These are phyloP conservation scores for Cephus pygmeus DNA, from an alignment of 2,888 invertebrate species.

Conservation along the genomic window DNA sequence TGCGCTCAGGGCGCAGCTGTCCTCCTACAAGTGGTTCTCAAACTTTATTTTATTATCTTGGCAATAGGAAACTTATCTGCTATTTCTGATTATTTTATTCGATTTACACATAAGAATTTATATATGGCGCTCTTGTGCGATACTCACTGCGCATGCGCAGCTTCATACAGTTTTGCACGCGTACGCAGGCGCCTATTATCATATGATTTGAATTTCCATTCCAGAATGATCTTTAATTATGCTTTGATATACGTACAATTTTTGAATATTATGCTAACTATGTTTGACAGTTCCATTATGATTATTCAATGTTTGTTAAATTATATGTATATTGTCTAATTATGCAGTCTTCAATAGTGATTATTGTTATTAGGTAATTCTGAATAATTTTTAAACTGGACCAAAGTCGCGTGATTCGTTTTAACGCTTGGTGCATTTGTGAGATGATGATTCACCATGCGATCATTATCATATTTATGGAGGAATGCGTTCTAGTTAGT, in stretches of 20 bases:
- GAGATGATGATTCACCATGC: not conserved
- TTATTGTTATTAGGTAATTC: not conserved
- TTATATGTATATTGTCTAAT: not conserved
- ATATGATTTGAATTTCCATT: not conserved
- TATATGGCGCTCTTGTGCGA: not conserved
- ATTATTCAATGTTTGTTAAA: not conserved
- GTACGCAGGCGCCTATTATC: not conserved
- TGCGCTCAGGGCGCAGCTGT: constrained; percentile 62
- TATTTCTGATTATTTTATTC: not conserved
- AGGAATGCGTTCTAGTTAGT: not conserved
- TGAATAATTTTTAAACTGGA: not conserved
- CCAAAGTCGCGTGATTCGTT: not conserved
- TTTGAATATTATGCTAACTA: not conserved
- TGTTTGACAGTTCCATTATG: not conserved
- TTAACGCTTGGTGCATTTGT: not conserved
- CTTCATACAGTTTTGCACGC: not conserved
- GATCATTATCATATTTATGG: not conserved
- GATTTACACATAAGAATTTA: not conserved
- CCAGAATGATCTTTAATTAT: not conserved
- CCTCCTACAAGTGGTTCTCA: constrained; percentile 66
- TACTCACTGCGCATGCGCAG: not conserved
- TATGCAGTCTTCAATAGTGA: not conserved
- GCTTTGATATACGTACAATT: not conserved
- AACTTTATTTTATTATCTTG: constrained; percentile 45
- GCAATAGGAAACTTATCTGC: not conserved